Evolutionary conservation across 2,113 vertebrate genomes (phyloP), one percentile per base, ranked within the genome.

Genomic region (Neotoma lepida): DNA sequence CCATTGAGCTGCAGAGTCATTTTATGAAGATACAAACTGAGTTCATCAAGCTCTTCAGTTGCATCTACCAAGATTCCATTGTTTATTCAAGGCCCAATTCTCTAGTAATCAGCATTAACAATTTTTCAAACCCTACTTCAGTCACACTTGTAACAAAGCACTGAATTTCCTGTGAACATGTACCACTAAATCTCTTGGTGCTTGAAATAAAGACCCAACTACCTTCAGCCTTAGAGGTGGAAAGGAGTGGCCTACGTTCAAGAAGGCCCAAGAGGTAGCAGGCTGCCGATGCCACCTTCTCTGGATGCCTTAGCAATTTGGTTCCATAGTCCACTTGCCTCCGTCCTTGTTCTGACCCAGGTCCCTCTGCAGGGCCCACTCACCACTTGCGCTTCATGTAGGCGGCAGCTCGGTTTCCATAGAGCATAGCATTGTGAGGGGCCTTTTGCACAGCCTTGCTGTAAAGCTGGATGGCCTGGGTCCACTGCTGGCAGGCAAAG

Each of bases 351-450:
- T 86, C 95, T 30, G 46, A 71, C 49, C 66, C 33, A 26, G 39
- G 39, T 9, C 68, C 56, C 41, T 68, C 39, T 61, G 56, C 0
- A 3, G 64, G 13, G 46, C 4, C 74, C 64, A 94, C 99, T 95
- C 94, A 99, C 99, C 99, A 99, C 96, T 99, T 99, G 98, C 99
- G 99, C 86, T 99, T 99, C 99, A 99, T 99, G 97, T 99, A 99
- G 90, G 99, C 99, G 5, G 99, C 99, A 0, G 99, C 99, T 56
- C 99, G 98, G 98, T 99, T 99, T 56, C 99, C 99, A 0, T 99
- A 99, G 33, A 99, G 98, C 99, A 99, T 99, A 96, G 99, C 99
- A 0, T 99, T 99, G 97, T 98, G 98, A 96, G 98, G 98, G 88
- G 99, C 99, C 86, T 98, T 98, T 96, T 99, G 99, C 94, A 99